phyloP scores from a whole-genome alignment of 2,113 vertebrate genomes.

The Gnathonemus echidnorhynchus region DNA sequence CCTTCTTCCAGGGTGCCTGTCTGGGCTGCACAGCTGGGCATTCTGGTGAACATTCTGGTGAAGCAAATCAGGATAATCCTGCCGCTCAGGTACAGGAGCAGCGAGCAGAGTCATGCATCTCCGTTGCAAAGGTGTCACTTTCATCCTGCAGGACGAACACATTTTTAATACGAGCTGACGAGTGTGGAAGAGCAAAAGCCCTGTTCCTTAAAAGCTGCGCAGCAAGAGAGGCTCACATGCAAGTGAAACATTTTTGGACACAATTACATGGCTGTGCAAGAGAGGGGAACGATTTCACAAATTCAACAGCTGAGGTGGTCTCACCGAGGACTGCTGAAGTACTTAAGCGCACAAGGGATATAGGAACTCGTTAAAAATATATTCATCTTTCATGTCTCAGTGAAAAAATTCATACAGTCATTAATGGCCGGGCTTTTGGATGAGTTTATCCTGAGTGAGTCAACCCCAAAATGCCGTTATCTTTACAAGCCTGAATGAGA shows the following conservation, averaged over 20 bases:
- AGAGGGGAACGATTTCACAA: not conserved
- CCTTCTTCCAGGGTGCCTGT: not conserved
- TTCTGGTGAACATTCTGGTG: not conserved
- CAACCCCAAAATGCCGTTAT: not conserved
- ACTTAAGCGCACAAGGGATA: not conserved
- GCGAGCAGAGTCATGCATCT: not conserved
- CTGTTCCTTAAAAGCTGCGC: not conserved
- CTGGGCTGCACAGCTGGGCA: not conserved
- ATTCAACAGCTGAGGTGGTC: not conserved
- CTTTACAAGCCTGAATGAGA: constrained; percentile 3
- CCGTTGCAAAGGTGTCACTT: not conserved
- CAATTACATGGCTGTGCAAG: not conserved
- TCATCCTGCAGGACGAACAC: no score
- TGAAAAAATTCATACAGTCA: constrained; percentile 9
- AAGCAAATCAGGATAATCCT: not conserved
- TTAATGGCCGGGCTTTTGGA: not conserved
- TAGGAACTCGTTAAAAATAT: constrained; percentile 2
- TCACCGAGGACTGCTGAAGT: not conserved
- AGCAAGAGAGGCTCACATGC: not conserved
- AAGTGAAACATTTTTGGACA: not conserved
- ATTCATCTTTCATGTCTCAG: constrained; percentile 2
- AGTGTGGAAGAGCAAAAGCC: not conserved
- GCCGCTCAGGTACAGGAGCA: not conserved
- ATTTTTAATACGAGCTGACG: not conserved
- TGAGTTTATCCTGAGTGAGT: not conserved